Evolutionary conservation across 2,113 vertebrate genomes (phyloP).

Genomic region (Marmota monax): DNA sequence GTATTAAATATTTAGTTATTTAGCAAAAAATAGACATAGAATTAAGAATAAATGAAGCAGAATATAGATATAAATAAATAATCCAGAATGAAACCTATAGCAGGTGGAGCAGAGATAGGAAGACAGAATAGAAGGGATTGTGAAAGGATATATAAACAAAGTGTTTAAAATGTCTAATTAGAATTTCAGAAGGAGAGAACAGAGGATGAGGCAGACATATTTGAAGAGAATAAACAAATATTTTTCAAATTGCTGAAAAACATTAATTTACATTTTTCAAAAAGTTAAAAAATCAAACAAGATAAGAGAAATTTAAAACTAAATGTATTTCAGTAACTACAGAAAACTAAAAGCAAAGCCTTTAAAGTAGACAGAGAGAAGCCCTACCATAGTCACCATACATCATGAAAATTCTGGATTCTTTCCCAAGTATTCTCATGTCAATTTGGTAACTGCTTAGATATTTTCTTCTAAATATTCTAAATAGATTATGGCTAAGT

Average conservation of each 20-base stretch:
- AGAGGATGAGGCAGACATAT: not conserved
- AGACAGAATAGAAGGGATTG: not conserved
- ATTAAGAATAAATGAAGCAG: not conserved
- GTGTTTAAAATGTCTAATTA: not conserved
- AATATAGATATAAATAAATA: not conserved
- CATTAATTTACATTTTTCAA: not conserved
- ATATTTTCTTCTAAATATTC: not conserved
- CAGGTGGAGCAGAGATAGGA: not conserved
- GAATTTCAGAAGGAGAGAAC: not conserved
- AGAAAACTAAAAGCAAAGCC: not conserved
- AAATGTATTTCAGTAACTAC: not conserved
- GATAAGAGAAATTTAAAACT: not conserved
- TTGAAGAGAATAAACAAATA: not conserved
- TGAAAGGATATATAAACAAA: not conserved
- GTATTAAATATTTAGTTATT: not conserved
- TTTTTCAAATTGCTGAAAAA: not conserved
- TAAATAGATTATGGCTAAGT: not conserved
- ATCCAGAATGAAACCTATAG: not conserved
- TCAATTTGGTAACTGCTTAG: not conserved
- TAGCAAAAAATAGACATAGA: not conserved
- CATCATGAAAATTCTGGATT: not conserved
- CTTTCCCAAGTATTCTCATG: not conserved
- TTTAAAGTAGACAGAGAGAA: not conserved
- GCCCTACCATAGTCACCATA: not conserved
- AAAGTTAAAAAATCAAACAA: not conserved